phyloP scores from a whole-genome alignment of 2,797 vertebrate species.

The Thunnus albacares region DNA sequence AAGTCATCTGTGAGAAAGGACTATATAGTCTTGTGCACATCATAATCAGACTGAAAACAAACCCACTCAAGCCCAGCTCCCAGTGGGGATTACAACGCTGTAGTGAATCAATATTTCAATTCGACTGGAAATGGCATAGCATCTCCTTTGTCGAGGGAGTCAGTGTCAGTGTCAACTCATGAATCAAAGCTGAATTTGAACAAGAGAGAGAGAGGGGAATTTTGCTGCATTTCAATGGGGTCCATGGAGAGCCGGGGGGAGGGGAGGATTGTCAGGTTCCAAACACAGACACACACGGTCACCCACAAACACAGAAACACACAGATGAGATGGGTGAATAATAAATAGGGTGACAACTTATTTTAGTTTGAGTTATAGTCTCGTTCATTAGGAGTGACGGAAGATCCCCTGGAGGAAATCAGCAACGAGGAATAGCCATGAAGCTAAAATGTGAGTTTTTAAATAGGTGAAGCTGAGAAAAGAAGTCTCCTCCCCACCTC shows the following conservation, averaged over 20 bases:
- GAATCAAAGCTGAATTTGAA: constrained; percentile 35
- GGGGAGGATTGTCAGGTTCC: neutral
- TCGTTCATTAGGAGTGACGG: constrained; percentile 60
- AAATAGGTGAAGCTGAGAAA: constrained; percentile 14
- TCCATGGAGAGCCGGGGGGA: neutral
- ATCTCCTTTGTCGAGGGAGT: constrained; percentile 12
- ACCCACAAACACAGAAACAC: neutral
- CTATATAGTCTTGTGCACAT: constrained; percentile 26
- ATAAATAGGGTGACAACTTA: constrained; percentile 53
- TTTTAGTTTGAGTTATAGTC: constrained; percentile 73
- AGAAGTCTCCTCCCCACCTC: no score
- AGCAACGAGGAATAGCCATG: constrained; percentile 25
- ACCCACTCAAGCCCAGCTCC: constrained; percentile 16
- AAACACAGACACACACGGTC: neutral
- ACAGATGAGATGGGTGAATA: constrained; percentile 40
- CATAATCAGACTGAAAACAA: constrained; percentile 41
- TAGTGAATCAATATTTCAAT: constrained; percentile 56
- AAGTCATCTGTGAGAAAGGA: constrained; percentile 23
- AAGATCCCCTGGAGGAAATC: constrained; percentile 39
- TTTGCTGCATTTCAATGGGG: constrained; percentile 9
- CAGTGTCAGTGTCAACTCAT: neutral
- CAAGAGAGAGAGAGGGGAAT: neutral
- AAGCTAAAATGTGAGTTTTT: constrained; percentile 42
- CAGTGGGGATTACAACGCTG: neutral
- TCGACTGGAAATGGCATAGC: constrained; percentile 31